A percentile compares a stretch with the other conserved stretches of the same genome.
Evolutionary conservation across 2,888 invertebrate species (phyloP).

Genomic region (Syrista parreyssii): DNA sequence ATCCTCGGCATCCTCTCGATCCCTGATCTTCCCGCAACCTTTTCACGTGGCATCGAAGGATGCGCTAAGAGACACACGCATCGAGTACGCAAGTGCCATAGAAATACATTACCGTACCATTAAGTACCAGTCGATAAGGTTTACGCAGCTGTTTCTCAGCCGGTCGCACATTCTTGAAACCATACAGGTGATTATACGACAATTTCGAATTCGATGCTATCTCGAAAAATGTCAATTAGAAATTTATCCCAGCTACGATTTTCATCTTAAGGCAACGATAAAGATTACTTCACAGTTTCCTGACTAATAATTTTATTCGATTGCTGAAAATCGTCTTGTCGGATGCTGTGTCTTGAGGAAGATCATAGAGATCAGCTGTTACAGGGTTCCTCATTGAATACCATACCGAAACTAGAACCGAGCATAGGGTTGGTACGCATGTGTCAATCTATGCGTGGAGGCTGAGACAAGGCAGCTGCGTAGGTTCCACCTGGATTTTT

Average conservation of each 20-base stretch:
- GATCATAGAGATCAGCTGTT: not conserved
- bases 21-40: not conserved
- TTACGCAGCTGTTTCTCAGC: constrained; percentile 20
- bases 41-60: not conserved
- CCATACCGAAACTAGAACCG: not conserved
- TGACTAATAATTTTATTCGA: not conserved
- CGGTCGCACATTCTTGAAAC: not conserved
- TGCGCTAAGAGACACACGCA: not conserved
- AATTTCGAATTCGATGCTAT: not conserved
- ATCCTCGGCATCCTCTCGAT: not conserved
- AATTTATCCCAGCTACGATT: not conserved
- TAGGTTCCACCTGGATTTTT: not conserved
- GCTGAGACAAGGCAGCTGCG: not conserved
- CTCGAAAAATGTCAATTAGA: not conserved
- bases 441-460: not conserved
- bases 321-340: not conserved
- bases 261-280: not conserved
- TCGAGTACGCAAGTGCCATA: not conserved
- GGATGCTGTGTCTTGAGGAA: not conserved
- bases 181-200: not conserved
- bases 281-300: not conserved
- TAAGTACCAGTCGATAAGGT: constrained; percentile 8
- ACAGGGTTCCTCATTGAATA: not conserved
- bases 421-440: not conserved
- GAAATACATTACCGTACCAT: constrained; percentile 1